Base-by-base conservation (phyloP, 2,888 invertebrate genomes). In the Parasteatoda lunata region DNA sequence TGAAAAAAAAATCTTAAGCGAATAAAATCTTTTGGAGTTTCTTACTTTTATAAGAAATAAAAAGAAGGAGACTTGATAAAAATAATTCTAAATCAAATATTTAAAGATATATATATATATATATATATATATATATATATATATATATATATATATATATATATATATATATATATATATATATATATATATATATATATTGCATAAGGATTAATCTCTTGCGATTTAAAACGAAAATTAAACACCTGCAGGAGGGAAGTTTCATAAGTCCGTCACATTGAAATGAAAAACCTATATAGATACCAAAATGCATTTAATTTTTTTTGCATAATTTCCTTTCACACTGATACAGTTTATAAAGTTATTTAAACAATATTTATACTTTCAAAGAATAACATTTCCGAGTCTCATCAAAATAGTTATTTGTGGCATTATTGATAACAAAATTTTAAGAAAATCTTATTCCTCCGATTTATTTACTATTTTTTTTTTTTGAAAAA, bases 331-430 rank as follows among this genome's bases (percentile, higher is more conserved):
- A 72, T 72, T 13, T 72, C 52, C 13, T 72, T 52, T 49, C 5
- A 51, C 15, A 72, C 15, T 30, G n/a, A 72, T 72, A 5, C 52
- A 72, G 1, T 72, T 52, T 51, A 6, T 5, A 71, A 71, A 7
- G 72, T n/a, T 72, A 15, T 72, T 72, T 52, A 15, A 51, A 72
- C 72, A 52, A 15, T 51, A 51, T 52, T 72, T 52, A 72, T 11
- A 9, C 0, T n/a, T 4, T 6, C n/a, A 8, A 8, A 59, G n/a
- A 59, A 13, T 8, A 59, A 7, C 0, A 15, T 49, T 52, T 72
- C 52, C 0, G 9, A 72, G n/a, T 15, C 9, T 72, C 52, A 47
- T 72, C 30, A 72, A 49, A 72, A 72, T 51, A 51, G 8, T 13
- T 52, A 48, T 51, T 72, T 49, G 72, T 51, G 51, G 52, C 72